These are phyloP conservation scores for Campaea margaritaria DNA, from an alignment of 2,888 invertebrate species.

Conservation along the genomic window DNA sequence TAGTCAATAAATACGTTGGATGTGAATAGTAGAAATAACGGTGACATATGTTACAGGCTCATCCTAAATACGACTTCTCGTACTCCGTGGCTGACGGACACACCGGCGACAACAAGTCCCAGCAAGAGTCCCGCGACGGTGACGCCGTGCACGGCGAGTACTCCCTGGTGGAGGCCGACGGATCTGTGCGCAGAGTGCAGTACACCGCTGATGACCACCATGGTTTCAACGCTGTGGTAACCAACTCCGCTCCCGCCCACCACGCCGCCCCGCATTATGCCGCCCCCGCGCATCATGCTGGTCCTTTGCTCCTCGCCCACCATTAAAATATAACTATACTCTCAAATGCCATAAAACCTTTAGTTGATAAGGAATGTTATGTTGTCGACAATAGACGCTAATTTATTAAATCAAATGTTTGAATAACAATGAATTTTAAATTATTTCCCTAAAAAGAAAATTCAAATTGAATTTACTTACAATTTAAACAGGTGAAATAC, in stretches of 20 bases:
- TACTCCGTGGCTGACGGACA: constrained; percentile 85
- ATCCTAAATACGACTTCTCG: constrained; percentile 85
- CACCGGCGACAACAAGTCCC: constrained; percentile 86
- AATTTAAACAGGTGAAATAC: no score
- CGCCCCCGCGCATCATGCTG: constrained; percentile 48
- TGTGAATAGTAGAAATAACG: neutral
- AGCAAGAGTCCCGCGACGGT: constrained; percentile 85
- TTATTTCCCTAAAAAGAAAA: no score
- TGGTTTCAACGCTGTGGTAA: constrained; percentile 78
- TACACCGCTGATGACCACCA: constrained; percentile 83
- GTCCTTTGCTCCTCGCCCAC: constrained; percentile 56
- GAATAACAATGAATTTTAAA: neutral
- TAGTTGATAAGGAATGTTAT: constrained; percentile 3
- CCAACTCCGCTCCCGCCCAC: constrained; percentile 68
- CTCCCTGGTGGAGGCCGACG: constrained; percentile 78
- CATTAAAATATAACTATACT: constrained; percentile 49
- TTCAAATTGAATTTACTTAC: no score
- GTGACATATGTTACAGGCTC: constrained; percentile 64
- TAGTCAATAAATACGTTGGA: neutral
- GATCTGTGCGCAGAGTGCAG: constrained; percentile 81
- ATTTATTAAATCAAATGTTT: constrained; percentile 22
- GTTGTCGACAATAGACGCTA: constrained; percentile 1
- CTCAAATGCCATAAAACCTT: constrained; percentile 2
- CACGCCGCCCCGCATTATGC: constrained; percentile 52
- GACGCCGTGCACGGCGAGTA: constrained; percentile 86